Evolutionary conservation across 2,888 invertebrate species (phyloP).

Genomic region (Agonum fuliginosum): DNA sequence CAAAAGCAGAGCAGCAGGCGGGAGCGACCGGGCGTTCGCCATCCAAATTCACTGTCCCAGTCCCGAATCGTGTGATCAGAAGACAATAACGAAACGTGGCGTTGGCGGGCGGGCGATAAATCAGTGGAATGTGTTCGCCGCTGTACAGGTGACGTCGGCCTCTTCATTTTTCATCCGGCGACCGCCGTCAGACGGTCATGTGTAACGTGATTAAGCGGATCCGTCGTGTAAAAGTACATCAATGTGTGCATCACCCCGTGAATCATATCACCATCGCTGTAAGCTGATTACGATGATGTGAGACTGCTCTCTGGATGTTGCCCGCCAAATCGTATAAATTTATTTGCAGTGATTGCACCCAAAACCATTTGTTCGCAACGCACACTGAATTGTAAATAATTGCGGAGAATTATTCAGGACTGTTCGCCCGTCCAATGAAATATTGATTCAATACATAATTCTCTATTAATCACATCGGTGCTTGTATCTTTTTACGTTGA

Average conservation of each 20-base stretch:
- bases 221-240: slow-evolving; percentile 39
- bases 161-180: slow-evolving; percentile 51
- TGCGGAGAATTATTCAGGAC: slow-evolving; percentile 50
- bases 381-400: slow-evolving; percentile 56
- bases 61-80: slow-evolving; percentile 40
- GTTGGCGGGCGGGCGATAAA: slow-evolving; percentile 33
- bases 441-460: slow-evolving; percentile 58
- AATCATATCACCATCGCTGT: slow-evolving; percentile 51
- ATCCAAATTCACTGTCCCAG: slow-evolving; percentile 26
- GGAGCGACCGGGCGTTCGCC: neutral
- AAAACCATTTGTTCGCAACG: slow-evolving; percentile 58
- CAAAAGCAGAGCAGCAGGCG: slow-evolving; percentile 40
- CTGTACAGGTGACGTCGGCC: slow-evolving; percentile 40
- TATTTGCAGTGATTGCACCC: slow-evolving; percentile 57
- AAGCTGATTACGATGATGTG: slow-evolving; percentile 56
- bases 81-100: slow-evolving; percentile 54
- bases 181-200: slow-evolving; percentile 22
- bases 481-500: slow-evolving; percentile 52
- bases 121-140: slow-evolving; percentile 34
- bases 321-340: slow-evolving; percentile 48
- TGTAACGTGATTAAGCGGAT: slow-evolving; percentile 49
- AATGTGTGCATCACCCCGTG: slow-evolving; percentile 46
- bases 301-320: neutral
- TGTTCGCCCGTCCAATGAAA: slow-evolving; percentile 49
- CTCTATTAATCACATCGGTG: slow-evolving; percentile 52